A percentile compares a stretch with the other conserved stretches of the same genome.
Conservation (phyloP, 2,113 vertebrate genomes). For the Carollia perspicillata region DNA sequence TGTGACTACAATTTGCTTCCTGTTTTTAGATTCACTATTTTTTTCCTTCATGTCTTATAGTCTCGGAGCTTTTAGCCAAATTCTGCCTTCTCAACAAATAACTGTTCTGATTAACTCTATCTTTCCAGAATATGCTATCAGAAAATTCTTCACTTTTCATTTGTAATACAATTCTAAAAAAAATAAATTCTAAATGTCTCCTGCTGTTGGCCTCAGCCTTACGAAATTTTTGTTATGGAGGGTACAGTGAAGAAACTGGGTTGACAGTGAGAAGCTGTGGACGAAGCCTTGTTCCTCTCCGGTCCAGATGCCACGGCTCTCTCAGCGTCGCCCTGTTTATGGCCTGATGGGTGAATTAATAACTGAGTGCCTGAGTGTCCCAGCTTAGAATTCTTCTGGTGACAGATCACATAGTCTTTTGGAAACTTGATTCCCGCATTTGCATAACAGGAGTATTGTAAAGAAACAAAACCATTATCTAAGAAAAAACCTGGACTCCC, state of each 20-base stretch:
- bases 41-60: neutral
- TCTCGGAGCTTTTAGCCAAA: neutral
- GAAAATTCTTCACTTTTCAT: constrained; percentile 9
- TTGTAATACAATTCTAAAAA: neutral
- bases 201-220: neutral
- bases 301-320: neutral
- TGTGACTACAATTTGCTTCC: neutral
- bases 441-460: neutral
- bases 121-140: neutral
- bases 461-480: neutral
- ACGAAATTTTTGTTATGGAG: neutral
- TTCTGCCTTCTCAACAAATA: neutral
- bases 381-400: neutral
- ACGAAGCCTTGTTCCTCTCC: neutral
- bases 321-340: neutral
- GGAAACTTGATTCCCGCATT: neutral
- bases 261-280: neutral
- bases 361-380: neutral
- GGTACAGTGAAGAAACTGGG: neutral
- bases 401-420: neutral
- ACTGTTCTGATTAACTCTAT: neutral
- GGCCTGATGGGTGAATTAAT: neutral
- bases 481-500: neutral
- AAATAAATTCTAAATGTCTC: neutral
- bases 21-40: neutral